Conservation (phyloP, 2,888 invertebrate genomes). For the Chrysolina americana region DNA sequence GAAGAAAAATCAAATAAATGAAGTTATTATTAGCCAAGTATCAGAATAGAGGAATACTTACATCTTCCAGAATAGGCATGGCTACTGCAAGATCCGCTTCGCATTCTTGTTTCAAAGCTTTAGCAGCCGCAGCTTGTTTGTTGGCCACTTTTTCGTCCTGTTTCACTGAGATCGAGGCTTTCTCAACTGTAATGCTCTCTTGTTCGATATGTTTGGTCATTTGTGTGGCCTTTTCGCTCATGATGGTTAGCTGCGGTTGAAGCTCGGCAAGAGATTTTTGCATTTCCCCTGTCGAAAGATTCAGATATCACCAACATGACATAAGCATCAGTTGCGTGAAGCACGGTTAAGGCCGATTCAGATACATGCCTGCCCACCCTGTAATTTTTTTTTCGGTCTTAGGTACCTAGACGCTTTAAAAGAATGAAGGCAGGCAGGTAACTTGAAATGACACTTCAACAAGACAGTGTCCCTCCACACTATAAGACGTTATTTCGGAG, state of each 20-base stretch:
- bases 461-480: too few relatives aligned
- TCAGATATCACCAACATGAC: neutral
- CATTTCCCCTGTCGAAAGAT: slow-evolving; percentile 73
- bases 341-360: too few relatives aligned
- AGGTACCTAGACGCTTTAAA: too few relatives aligned
- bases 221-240: slow-evolving; percentile 80
- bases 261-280: slow-evolving; percentile 81
- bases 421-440: too few relatives aligned
- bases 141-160: slow-evolving; percentile 92
- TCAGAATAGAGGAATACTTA: neutral
- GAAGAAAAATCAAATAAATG: too few relatives aligned
- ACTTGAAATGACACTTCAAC: too few relatives aligned
- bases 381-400: too few relatives aligned
- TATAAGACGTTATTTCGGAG: too few relatives aligned
- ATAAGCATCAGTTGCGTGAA: too few relatives aligned
- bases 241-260: slow-evolving; percentile 82
- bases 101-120: slow-evolving; percentile 89
- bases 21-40: too few relatives aligned
- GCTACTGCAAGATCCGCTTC: slow-evolving; percentile 93
- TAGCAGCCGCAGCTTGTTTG: slow-evolving; percentile 87
- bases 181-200: slow-evolving; percentile 84
- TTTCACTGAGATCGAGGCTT: slow-evolving; percentile 84
- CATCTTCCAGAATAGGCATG: slow-evolving; percentile 84
- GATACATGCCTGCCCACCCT: too few relatives aligned
- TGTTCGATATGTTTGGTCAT: slow-evolving; percentile 84